A percentile compares a stretch with the other conserved stretches of the same genome.
These are phyloP conservation scores for Etheostoma perlongum DNA, from an alignment of 2,797 vertebrate genomes.

Conservation along the genomic window DNA sequence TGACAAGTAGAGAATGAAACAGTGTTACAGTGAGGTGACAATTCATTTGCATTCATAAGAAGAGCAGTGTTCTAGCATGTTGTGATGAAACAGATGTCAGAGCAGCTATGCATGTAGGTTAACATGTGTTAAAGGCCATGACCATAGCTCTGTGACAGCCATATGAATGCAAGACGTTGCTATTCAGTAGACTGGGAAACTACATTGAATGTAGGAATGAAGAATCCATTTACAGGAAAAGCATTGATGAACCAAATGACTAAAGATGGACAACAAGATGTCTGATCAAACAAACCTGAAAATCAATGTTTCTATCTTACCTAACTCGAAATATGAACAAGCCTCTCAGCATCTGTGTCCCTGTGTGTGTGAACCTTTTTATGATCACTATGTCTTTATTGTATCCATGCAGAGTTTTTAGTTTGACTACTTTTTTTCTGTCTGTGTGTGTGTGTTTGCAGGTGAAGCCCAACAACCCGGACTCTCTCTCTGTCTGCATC, in stretches of 20 bases:
- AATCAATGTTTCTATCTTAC: background rate
- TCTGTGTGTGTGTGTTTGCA: constrained; percentile 31
- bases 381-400: background rate
- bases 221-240: background rate
- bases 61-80: background rate
- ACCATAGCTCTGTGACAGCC: constrained; percentile 3
- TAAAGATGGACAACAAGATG: background rate
- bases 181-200: background rate
- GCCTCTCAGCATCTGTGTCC: background rate
- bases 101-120: constrained; percentile 17
- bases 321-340: background rate
- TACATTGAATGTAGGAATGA: constrained; percentile 11
- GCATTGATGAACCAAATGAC: background rate
- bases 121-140: background rate
- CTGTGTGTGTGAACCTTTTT: background rate
- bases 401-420: background rate
- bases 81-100: constrained; percentile 19
- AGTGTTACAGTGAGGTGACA: background rate
- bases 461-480: constrained; percentile 31
- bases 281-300: background rate
- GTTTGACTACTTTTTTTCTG: too few relatives aligned
- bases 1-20: constrained; percentile 2
- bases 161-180: background rate
- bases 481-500: background rate
- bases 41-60: constrained; percentile 14